Percentiles rank a stretch among this genome's conserved stretches.
Conservation (phyloP, 2,797 vertebrate species). For the Mormyrops attenuatus region DNA sequence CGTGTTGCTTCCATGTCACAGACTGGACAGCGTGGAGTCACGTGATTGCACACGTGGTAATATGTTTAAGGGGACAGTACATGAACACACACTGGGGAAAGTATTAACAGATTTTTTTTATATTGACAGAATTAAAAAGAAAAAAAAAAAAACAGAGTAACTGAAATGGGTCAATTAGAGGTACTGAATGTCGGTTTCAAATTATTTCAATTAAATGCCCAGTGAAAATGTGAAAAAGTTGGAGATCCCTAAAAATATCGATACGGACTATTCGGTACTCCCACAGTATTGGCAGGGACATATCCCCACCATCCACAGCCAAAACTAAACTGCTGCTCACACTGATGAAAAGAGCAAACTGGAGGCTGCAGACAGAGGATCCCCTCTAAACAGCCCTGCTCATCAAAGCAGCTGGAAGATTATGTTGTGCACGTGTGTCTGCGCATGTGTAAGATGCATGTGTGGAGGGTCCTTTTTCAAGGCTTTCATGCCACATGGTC, state of each 20-base stretch:
- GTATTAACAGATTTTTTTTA: no score
- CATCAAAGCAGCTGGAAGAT: slow-evolving; percentile 37
- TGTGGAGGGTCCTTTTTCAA: slow-evolving; percentile 37
- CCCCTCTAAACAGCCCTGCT: slow-evolving; percentile 47
- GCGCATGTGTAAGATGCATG: background rate
- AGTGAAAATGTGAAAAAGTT: background rate
- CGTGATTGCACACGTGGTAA: no score
- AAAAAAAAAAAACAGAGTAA: no score
- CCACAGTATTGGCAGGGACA: background rate
- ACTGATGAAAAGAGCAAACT: background rate
- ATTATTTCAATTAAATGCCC: no score
- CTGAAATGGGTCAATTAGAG: no score
- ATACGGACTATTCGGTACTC: background rate
- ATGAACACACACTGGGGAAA: no score
- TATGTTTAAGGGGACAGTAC: no score
- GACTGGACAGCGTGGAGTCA: no score
- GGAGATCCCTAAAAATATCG: background rate
- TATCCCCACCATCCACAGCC: background rate
- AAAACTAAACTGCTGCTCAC: background rate
- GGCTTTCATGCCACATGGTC: slow-evolving; percentile 1
- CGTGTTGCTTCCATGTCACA: no score
- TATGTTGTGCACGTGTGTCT: slow-evolving; percentile 21
- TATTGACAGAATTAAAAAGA: no score
- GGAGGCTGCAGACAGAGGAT: slow-evolving; percentile 40
- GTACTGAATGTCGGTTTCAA: no score